phyloP scores from a whole-genome alignment of 2,113 vertebrate genomes.

The Mesembrinibis cayennensis region DNA sequence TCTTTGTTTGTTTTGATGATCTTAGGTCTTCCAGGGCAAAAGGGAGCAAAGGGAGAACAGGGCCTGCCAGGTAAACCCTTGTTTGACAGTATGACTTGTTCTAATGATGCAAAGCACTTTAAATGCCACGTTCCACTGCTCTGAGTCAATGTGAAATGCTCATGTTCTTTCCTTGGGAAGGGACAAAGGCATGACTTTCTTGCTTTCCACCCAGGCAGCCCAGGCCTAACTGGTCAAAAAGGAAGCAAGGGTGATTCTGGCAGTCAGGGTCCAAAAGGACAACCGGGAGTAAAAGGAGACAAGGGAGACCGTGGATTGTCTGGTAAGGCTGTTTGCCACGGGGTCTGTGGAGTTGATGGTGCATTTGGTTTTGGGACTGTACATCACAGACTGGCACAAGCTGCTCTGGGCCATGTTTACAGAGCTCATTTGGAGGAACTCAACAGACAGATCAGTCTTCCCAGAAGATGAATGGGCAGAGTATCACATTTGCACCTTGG shows the following conservation, averaged over 20 bases:
- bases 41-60: slow-evolving; percentile 66
- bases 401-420: background rate
- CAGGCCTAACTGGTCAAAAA: background rate
- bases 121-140: background rate
- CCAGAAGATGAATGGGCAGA: background rate
- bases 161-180: background rate
- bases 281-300: slow-evolving; percentile 28
- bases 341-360: background rate
- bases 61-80: slow-evolving; percentile 61
- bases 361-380: background rate
- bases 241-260: slow-evolving; percentile 36
- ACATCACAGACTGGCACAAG: background rate
- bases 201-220: background rate
- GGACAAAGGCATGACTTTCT: background rate
- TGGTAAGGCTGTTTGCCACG: slow-evolving; percentile 8
- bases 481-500: background rate
- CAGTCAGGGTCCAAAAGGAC: slow-evolving; percentile 2
- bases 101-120: background rate
- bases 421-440: background rate
- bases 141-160: background rate
- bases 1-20: slow-evolving; percentile 35
- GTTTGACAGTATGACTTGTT: background rate
- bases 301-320: background rate
- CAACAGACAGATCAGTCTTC: background rate
- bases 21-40: slow-evolving; percentile 68